Evolutionary conservation across 2,797 vertebrate species (phyloP).

Genomic region (Eulemur rubriventer): DNA sequence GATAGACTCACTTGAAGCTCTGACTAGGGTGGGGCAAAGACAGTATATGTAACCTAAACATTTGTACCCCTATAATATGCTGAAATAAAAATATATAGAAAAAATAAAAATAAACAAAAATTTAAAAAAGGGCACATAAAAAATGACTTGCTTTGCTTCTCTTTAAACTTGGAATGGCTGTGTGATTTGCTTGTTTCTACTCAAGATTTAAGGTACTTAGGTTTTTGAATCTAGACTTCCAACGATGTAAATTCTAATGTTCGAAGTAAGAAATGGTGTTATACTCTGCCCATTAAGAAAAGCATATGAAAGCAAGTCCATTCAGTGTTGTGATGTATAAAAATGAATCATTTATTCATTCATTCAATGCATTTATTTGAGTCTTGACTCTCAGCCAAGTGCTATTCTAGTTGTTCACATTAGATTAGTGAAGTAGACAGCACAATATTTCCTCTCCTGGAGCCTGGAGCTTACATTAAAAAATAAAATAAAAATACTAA

Average conservation of each 20-base stretch:
- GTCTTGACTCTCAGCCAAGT: not conserved
- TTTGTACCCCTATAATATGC: too few species aligned
- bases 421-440: too few species aligned
- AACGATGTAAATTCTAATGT: not conserved
- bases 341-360: not conserved
- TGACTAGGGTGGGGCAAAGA: too few species aligned
- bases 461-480: not conserved
- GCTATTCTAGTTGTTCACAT: not conserved
- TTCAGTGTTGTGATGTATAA: too few species aligned
- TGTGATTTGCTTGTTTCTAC: not conserved
- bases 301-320: not conserved
- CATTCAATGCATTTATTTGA: not conserved
- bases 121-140: too few species aligned
- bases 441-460: not conserved
- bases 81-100: too few species aligned
- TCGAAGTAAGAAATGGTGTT: not conserved
- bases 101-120: too few species aligned
- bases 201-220: not conserved
- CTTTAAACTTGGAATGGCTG: not conserved
- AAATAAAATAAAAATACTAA: too few species aligned
- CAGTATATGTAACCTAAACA: too few species aligned
- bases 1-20: too few species aligned
- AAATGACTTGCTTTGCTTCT: not conserved
- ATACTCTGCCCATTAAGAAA: not conserved
- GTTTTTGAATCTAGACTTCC: not conserved